phyloP scores from a whole-genome alignment of 2,888 invertebrate genomes.

The Antheraea yamamai region DNA sequence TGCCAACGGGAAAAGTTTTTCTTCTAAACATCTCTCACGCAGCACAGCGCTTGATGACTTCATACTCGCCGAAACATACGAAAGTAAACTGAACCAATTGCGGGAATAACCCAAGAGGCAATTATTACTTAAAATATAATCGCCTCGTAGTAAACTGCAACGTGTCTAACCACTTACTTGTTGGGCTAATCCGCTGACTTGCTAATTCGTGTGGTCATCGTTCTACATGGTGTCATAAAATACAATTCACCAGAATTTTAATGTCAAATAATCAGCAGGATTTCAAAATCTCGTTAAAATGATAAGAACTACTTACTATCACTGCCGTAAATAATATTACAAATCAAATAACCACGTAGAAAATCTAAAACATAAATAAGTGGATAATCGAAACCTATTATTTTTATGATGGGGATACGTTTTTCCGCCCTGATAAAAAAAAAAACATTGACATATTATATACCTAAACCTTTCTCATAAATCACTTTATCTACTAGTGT shows the following conservation, averaged over 20 bases:
- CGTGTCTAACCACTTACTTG: not conserved
- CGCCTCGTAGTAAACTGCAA: not conserved
- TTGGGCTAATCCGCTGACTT: not conserved
- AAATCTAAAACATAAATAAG: no score
- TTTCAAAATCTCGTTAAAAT: not conserved
- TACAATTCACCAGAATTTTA: not conserved
- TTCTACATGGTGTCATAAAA: not conserved
- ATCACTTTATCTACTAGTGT: no score
- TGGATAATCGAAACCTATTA: no score
- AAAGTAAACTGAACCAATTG: slow-evolving; percentile 33
- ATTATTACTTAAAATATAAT: not conserved
- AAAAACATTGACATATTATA: no score
- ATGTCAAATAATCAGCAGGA: not conserved
- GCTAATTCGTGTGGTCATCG: not conserved
- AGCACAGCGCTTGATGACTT: slow-evolving; percentile 27
- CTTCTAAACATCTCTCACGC: slow-evolving; percentile 31
- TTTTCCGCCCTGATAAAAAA: no score
- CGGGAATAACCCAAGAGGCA: slow-evolving; percentile 41
- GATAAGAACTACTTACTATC: no score
- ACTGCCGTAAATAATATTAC: no score
- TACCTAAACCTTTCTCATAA: no score
- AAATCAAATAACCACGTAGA: no score
- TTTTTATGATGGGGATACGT: no score
- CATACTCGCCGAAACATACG: slow-evolving; percentile 23
- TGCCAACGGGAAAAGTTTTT: slow-evolving; percentile 44